These are phyloP conservation scores for Ictalurus furcatus DNA, from an alignment of 2,113 vertebrate species.

Conservation along the genomic window DNA sequence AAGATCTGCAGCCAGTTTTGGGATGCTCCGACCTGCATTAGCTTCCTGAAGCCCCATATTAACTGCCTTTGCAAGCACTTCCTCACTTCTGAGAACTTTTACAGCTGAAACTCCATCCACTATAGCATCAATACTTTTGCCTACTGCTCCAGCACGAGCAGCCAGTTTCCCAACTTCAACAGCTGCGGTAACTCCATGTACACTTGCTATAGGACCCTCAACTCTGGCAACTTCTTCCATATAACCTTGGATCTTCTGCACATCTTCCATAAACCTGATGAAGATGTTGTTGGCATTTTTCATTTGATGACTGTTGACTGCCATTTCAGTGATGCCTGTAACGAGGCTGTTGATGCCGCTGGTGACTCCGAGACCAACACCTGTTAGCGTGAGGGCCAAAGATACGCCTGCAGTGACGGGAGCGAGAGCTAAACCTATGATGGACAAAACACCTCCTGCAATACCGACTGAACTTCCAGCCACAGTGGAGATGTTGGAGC, in stretches of 20 bases:
- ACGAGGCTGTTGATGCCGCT: constrained; percentile 49
- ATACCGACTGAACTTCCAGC: constrained; percentile 59
- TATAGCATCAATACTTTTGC: constrained; percentile 42
- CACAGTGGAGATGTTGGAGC: constrained; percentile 55
- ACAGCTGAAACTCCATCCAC: constrained; percentile 50
- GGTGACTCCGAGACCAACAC: constrained; percentile 51
- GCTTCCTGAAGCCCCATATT: constrained; percentile 46
- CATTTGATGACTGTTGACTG: constrained; percentile 42
- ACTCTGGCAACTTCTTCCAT: constrained; percentile 37
- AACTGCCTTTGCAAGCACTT: constrained; percentile 9
- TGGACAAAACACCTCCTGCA: constrained; percentile 51
- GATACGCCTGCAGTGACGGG: constrained; percentile 60
- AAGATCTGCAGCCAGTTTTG: constrained; percentile 39
- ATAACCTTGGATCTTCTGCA: constrained; percentile 33
- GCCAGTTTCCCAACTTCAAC: background rate
- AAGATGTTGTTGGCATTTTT: constrained; percentile 43
- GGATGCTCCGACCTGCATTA: constrained; percentile 42
- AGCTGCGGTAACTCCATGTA: background rate
- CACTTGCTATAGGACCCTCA: background rate
- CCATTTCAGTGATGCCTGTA: constrained; percentile 53
- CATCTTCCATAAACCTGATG: constrained; percentile 49
- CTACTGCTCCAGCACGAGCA: background rate
- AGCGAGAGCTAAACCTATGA: constrained; percentile 56
- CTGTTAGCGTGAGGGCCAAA: constrained; percentile 49
- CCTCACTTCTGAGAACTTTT: constrained; percentile 35